Percentiles rank a stretch among this genome's conserved stretches.
phyloP scores from a whole-genome alignment of 1,140 invertebrate species.

The Branchinecta lindahli region DNA sequence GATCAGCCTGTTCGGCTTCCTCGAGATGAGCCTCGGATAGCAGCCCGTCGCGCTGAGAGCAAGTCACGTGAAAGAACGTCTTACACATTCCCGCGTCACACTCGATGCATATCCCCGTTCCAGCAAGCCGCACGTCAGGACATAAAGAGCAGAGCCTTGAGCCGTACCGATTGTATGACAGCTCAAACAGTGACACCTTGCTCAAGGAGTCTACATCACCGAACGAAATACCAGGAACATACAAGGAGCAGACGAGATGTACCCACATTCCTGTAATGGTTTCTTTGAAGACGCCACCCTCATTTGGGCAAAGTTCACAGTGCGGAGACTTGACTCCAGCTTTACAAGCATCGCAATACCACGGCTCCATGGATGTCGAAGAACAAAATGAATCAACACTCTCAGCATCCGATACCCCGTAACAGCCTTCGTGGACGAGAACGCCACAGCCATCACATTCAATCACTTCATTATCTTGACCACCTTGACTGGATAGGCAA shows the following conservation, averaged over 20 bases:
- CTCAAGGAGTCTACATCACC: slow-evolving; percentile 76
- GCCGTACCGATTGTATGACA: slow-evolving; percentile 89
- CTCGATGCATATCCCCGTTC: slow-evolving; percentile 84
- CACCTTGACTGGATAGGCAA: background rate
- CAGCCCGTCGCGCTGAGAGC: slow-evolving; percentile 81
- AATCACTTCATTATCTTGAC: background rate
- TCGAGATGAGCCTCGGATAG: slow-evolving; percentile 83
- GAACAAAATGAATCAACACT: slow-evolving; percentile 80
- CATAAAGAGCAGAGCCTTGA: slow-evolving; percentile 72
- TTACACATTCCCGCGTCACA: slow-evolving; percentile 97
- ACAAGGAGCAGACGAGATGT: slow-evolving; percentile 89
- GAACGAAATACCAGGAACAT: slow-evolving; percentile 92
- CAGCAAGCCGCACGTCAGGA: slow-evolving; percentile 62
- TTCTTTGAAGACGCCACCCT: slow-evolving; percentile 85
- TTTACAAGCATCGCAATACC: slow-evolving; percentile 97
- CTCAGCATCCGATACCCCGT: slow-evolving; percentile 81
- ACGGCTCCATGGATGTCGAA: slow-evolving; percentile 83
- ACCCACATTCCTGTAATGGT: slow-evolving; percentile 94
- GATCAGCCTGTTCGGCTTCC: slow-evolving; percentile 86
- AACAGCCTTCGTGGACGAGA: slow-evolving; percentile 39
- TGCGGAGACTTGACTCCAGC: slow-evolving; percentile 67
- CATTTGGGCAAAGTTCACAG: slow-evolving; percentile 74
- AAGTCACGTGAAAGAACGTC: slow-evolving; percentile 94
- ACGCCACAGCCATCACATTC: background rate
- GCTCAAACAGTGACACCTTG: slow-evolving; percentile 74